Conservation (phyloP, 1,140 invertebrate genomes). For the Lutraria rhynchaena region DNA sequence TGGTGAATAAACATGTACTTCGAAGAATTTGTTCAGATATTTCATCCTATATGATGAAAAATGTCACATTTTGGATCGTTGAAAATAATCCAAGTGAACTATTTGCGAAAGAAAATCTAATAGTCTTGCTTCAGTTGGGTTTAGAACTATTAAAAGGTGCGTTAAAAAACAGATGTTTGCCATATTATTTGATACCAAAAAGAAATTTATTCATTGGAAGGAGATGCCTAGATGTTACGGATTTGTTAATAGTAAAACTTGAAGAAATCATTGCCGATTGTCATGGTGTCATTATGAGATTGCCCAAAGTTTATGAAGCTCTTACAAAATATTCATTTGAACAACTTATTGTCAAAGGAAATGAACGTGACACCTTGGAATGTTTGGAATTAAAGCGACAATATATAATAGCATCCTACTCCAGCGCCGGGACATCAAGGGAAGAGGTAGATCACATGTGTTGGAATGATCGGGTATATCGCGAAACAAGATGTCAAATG, state of each 20-base stretch:
- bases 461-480: constrained; percentile 4
- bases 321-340: neutral
- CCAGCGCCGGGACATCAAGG: too few species aligned
- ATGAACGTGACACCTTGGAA: constrained; percentile 11
- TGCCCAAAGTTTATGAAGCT: neutral
- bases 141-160: constrained; percentile 10
- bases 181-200: constrained; percentile 32
- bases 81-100: constrained; percentile 20
- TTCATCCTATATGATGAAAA: constrained; percentile 49
- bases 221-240: too few species aligned
- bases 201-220: constrained; percentile 26
- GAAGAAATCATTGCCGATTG: too few species aligned
- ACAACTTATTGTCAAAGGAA: neutral
- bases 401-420: constrained; percentile 11
- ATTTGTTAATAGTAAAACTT: too few species aligned
- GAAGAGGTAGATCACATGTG: neutral
- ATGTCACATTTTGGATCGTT: constrained; percentile 20
- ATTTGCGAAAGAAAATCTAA: neutral
- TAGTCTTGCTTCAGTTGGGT: neutral
- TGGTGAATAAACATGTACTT: constrained; percentile 24
- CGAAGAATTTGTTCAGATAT: neutral
- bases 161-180: neutral
- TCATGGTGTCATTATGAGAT: neutral
- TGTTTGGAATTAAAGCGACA: constrained; percentile 13
- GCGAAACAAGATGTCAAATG: neutral